Conservation (phyloP, 2,888 invertebrate species). For the Netelia melanura region DNA sequence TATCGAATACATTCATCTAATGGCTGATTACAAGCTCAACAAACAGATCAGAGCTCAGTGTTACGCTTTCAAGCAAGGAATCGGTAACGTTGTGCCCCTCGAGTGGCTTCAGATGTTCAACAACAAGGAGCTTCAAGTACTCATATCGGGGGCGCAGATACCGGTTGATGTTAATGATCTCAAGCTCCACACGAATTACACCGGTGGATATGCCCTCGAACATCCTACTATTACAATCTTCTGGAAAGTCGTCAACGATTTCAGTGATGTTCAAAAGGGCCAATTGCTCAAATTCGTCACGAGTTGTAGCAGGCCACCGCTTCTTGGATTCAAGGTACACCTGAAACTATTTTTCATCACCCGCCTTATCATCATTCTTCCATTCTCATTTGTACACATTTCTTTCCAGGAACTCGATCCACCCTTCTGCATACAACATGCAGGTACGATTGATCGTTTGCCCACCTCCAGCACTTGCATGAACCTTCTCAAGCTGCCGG, state of each 20-base stretch:
- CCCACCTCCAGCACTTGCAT: constrained; percentile 99
- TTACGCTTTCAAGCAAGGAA: constrained; percentile 94
- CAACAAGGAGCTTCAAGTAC: constrained; percentile 96
- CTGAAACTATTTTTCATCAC: constrained; percentile 23
- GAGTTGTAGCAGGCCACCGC: constrained; percentile 97
- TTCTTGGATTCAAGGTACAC: constrained; percentile 97
- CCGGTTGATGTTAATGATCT: constrained; percentile 97
- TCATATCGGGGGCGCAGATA: constrained; percentile 98
- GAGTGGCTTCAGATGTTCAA: constrained; percentile 98
- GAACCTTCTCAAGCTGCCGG: constrained; percentile 98
- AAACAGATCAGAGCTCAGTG: constrained; percentile 95
- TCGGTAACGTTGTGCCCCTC: constrained; percentile 95
- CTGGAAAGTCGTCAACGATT: constrained; percentile 94
- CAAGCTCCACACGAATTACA: constrained; percentile 94
- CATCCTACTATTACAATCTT: constrained; percentile 95
- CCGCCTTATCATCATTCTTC: neutral
- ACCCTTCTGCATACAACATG: constrained; percentile 97
- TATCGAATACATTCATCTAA: constrained; percentile 97
- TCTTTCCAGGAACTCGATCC: constrained; percentile 94
- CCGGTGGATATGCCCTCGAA: constrained; percentile 92
- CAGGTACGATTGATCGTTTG: constrained; percentile 94
- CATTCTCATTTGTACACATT: constrained; percentile 1
- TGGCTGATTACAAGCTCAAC: constrained; percentile 98
- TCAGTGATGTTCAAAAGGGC: constrained; percentile 93
- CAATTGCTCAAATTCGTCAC: constrained; percentile 98